A percentile compares a stretch with the other conserved stretches of the same genome.
These are phyloP conservation scores for Odontocerum albicorne DNA, from an alignment of 2,888 invertebrate genomes.

Conservation along the genomic window DNA sequence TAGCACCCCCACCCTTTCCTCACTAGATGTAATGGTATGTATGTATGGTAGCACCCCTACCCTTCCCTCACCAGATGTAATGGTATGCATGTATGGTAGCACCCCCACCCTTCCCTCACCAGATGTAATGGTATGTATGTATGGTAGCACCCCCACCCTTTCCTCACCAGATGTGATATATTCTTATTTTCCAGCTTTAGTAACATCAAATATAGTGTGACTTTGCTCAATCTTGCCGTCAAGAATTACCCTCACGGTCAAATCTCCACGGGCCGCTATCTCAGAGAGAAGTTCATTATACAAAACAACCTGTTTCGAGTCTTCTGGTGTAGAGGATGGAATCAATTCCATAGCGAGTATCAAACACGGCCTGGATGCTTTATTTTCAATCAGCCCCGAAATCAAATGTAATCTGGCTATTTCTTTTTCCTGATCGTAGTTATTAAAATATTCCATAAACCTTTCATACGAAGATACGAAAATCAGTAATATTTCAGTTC, in stretches of 20 bases:
- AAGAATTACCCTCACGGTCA: conserved; percentile 11
- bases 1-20: no score
- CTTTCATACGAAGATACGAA: neutral
- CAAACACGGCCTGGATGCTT: neutral
- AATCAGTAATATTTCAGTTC: neutral
- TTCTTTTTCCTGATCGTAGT: neutral
- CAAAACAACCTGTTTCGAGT: neutral
- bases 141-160: no score
- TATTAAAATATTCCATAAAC: neutral
- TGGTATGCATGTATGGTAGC: no score
- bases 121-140: no score
- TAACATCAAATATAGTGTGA: no score
- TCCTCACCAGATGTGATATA: no score
- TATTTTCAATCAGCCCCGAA: neutral
- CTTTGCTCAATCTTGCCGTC: no score
- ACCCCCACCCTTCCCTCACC: no score
- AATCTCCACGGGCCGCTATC: conserved; percentile 2
- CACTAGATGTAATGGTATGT: no score
- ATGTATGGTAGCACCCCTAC: no score
- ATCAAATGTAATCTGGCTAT: conserved; percentile 9
- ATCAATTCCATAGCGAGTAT: conserved; percentile 12
- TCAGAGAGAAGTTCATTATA: conserved; percentile 6
- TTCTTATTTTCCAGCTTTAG: no score
- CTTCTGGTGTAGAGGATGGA: neutral
- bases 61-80: no score